These are phyloP conservation scores for Sylvietta virens DNA, from an alignment of 2,113 vertebrate species.

Conservation along the genomic window DNA sequence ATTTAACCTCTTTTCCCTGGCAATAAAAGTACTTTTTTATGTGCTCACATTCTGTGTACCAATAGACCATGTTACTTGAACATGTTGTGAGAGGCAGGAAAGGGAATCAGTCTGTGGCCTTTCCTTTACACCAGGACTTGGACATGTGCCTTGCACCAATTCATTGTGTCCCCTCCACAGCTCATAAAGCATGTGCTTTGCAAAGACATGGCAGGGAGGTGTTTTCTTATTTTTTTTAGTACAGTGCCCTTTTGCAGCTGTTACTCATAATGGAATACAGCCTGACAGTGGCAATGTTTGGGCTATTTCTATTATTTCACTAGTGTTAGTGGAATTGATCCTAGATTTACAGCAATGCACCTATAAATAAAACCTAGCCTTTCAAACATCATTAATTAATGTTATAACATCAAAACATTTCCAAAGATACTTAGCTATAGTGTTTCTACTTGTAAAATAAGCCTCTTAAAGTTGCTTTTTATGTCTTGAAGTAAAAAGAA, in stretches of 20 bases:
- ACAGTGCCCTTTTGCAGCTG: conserved; percentile 23
- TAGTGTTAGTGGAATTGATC: conserved; percentile 29
- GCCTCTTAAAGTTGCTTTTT: conserved; percentile 7
- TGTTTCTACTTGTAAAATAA: conserved; percentile 33
- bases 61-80: not conserved
- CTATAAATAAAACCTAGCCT: conserved; percentile 43
- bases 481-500: not conserved
- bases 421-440: conserved; percentile 48
- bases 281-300: not conserved
- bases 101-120: not conserved
- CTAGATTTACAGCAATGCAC: conserved; percentile 37
- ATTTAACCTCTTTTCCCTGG: not conserved
- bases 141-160: not conserved
- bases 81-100: not conserved
- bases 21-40: not conserved
- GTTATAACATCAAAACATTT: conserved; percentile 35
- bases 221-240: conserved; percentile 11
- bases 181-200: not conserved
- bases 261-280: not conserved
- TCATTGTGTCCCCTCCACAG: not conserved
- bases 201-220: not conserved
- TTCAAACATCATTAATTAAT: conserved; percentile 54
- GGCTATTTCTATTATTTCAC: conserved; percentile 34
- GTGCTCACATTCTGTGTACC: not conserved
- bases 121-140: not conserved